A percentile compares a stretch with the other conserved stretches of the same genome.
phyloP scores from a whole-genome alignment of 2,113 vertebrate species.

The Perognathus longimembris region DNA sequence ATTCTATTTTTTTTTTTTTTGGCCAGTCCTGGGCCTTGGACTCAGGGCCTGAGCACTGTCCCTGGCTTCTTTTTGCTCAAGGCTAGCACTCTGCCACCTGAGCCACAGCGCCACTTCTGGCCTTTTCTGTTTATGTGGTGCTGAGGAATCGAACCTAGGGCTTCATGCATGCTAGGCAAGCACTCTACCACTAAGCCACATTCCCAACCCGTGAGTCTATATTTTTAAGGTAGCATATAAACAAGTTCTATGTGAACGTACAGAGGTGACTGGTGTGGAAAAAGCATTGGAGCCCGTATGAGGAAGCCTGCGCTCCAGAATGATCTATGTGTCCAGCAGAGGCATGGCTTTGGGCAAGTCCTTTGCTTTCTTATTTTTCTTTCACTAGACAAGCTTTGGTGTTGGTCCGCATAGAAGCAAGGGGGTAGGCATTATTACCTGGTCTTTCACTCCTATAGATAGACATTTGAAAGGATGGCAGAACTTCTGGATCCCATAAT shows the following conservation, averaged over 20 bases:
- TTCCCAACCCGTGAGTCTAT: too few species aligned
- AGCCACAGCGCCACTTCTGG: too few species aligned
- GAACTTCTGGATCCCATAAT: not conserved
- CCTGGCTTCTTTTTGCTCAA: too few species aligned
- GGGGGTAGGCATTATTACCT: not conserved
- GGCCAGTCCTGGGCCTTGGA: too few species aligned
- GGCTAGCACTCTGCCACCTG: too few species aligned
- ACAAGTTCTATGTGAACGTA: not conserved
- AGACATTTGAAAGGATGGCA: not conserved
- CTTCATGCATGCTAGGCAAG: too few species aligned
- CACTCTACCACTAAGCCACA: too few species aligned
- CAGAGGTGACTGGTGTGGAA: not conserved
- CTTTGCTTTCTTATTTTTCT: not conserved
- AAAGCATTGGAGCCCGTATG: not conserved
- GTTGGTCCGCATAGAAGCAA: not conserved
- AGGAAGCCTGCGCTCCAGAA: not conserved
- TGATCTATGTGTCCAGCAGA: rapidly evolving
- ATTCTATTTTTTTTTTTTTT: too few species aligned
- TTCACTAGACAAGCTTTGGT: not conserved
- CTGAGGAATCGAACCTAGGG: too few species aligned
- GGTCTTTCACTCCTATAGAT: not conserved
- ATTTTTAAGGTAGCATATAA: not conserved
- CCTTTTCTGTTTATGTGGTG: too few species aligned
- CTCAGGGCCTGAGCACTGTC: too few species aligned
- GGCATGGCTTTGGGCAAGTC: not conserved